Conservation (phyloP, 1,140 invertebrate genomes). For the Saxidomus purpurata region DNA sequence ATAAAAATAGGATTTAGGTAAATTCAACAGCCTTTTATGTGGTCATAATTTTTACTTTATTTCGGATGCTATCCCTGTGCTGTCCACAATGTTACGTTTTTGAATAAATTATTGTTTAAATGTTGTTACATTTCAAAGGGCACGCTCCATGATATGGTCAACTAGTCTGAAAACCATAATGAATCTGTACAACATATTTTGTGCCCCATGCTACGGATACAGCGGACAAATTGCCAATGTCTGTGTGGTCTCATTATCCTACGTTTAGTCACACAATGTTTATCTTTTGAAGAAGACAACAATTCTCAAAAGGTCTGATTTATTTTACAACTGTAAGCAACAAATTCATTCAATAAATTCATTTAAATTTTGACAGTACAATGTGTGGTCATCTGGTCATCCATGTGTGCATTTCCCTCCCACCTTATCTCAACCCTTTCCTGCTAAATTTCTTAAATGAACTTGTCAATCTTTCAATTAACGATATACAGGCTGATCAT, state of each 20-base stretch:
- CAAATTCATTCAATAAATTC: neutral
- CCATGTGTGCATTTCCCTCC: too few relatives aligned
- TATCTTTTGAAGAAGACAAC: neutral
- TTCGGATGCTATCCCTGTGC: neutral
- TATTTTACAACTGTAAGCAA: neutral
- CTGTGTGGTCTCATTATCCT: neutral
- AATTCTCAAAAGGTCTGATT: neutral
- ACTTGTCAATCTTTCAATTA: too few relatives aligned
- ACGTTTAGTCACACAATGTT: neutral
- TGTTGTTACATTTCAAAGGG: neutral
- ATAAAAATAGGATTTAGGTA: too few relatives aligned
- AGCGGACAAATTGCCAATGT: neutral
- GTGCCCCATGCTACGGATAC: neutral
- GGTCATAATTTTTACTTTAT: conserved; percentile 5
- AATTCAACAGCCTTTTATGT: neutral
- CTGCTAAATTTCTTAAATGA: too few relatives aligned
- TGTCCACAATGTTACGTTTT: conserved; percentile 2
- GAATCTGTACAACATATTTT: conserved; percentile 14
- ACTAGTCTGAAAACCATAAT: conserved; percentile 5
- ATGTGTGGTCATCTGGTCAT: too few relatives aligned
- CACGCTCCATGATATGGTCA: conserved; percentile 1
- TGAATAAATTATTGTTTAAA: conserved; percentile 8
- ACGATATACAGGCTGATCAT: too few relatives aligned
- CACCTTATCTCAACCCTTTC: too few relatives aligned
- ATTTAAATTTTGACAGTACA: neutral